These are phyloP conservation scores for Cossypha dichroa DNA, from an alignment of 2,797 vertebrate genomes.

Conservation along the genomic window DNA sequence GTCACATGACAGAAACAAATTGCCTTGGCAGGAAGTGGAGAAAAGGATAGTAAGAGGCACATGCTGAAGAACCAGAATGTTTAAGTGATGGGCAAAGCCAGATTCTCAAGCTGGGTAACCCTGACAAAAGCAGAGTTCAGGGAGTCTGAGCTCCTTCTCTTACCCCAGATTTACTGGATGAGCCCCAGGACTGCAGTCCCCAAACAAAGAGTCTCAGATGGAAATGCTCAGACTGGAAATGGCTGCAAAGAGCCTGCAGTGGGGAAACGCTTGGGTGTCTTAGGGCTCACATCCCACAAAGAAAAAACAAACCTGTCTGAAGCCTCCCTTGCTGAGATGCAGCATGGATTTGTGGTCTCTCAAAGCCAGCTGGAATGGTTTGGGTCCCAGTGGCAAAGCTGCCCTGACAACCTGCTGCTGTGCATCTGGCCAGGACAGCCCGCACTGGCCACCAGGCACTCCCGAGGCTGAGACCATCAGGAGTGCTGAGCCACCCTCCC, in stretches of 20 bases:
- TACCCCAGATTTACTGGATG: neutral
- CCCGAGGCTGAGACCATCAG: neutral
- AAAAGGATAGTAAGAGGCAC: neutral
- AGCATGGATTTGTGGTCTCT: neutral
- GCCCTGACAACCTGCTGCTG: neutral
- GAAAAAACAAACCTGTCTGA: neutral
- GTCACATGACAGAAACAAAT: neutral
- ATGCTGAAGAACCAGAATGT: neutral
- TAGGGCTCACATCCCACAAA: neutral
- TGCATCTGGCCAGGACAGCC: neutral
- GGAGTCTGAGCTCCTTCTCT: neutral
- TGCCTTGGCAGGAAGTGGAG: neutral
- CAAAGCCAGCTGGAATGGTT: neutral
- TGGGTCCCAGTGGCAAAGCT: neutral
- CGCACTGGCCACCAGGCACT: neutral
- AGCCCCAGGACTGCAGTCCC: neutral
- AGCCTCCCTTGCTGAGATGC: neutral
- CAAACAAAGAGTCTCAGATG: neutral
- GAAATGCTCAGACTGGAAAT: neutral
- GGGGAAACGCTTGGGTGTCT: neutral
- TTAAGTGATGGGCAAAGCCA: neutral
- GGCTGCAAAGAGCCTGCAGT: neutral
- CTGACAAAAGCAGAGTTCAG: accelerated
- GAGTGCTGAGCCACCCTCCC: neutral
- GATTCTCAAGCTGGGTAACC: neutral